Percentiles rank a stretch among this genome's conserved stretches.
phyloP scores from a whole-genome alignment of 2,797 vertebrate genomes.

The Streptopelia turtur region DNA sequence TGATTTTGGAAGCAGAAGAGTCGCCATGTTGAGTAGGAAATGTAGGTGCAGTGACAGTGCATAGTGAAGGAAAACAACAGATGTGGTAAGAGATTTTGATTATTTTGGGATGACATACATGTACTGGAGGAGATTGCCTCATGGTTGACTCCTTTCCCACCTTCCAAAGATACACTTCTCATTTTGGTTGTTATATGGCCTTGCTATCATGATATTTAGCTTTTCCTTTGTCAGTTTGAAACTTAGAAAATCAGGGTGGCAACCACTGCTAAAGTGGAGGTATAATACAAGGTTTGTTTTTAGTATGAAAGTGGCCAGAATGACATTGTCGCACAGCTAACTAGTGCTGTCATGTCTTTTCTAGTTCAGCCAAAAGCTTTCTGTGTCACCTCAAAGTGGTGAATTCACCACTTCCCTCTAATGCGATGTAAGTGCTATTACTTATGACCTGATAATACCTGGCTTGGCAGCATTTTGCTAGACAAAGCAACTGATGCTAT shows the following conservation, averaged over 20 bases:
- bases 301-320: background rate
- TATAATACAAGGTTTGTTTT: background rate
- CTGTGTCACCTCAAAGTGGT: background rate
- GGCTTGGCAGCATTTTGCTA: background rate
- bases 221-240: background rate
- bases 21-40: fast-evolving
- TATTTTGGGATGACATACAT: background rate
- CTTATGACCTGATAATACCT: background rate
- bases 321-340: background rate
- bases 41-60: background rate
- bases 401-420: background rate
- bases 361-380: background rate
- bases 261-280: background rate
- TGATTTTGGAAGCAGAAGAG: background rate
- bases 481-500: background rate
- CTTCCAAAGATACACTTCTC: background rate
- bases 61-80: background rate
- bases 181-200: background rate
- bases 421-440: background rate
- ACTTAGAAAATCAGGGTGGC: background rate
- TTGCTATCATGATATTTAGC: background rate
- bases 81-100: background rate
- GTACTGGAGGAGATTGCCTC: background rate
- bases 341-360: background rate
- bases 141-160: background rate